Base-by-base conservation (phyloP, 1,140 invertebrate species). In the Hycleus phaleratus region DNA sequence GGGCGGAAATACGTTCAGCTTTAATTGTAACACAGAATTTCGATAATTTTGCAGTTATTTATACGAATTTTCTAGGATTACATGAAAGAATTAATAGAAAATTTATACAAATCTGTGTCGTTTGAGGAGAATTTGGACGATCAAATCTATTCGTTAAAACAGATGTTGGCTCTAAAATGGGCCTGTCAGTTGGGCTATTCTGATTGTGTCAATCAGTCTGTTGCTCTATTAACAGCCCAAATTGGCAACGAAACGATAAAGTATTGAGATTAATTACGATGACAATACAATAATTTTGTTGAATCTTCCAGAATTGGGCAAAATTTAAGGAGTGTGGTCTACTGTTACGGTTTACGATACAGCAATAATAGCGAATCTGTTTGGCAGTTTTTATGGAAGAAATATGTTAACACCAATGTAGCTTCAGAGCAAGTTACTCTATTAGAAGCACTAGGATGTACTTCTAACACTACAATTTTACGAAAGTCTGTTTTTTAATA, bases 61-160 rank as follows among this genome's bases (percentile, higher is more conserved):
- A 39, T 39, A 39, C 10, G 6, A 6, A 39, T 39, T 42, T 51
- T 51, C 10, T 40, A 51, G 49, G 11, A 38, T n/a, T 40, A 51
- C 38, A 12, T 51, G 5, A 18, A 3, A 5, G 49, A 40, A 40
- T 9, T 51, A 5, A 51, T 40, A 4, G 81, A 81, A 55, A 76
- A 90, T 45, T 90, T 92, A 70, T 92, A 92, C 67, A 81, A 81
- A 50, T 42, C 40, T 42, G 40, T 42, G 9, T 42, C 40, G 11
- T 42, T 11, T 11, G 9, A 42, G 5, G 9, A 8, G 3, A 11
- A 42, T 8, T 5, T 44, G 2, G 65, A 74, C 24, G 66, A 60
- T 3, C 68, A 73, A 0, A 60, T 75, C 43, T 70, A 75, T 32
- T 73, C 74, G 2, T 70, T 72, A 4, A 69, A 73, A 58, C 67